Percentiles rank a stretch among this genome's conserved stretches.
Conservation (phyloP, 2,888 invertebrate species). For the Lobophora halterata region DNA sequence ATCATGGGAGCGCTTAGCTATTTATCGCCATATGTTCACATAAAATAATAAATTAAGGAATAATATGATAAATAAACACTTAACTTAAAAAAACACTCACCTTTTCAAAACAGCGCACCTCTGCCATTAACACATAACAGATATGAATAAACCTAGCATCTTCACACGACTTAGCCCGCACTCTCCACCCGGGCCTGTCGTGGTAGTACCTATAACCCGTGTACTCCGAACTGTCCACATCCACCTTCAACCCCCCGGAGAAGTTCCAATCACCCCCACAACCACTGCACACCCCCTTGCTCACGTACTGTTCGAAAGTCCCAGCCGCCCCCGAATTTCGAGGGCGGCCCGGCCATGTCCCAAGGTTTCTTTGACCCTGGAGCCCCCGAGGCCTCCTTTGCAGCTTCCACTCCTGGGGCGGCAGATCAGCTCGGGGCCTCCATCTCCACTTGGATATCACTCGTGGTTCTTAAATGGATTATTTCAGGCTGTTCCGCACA, state of each 20-base stretch:
- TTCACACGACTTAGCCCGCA: slow-evolving; percentile 72
- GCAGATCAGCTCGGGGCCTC: slow-evolving; percentile 70
- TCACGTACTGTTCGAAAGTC: slow-evolving; percentile 63
- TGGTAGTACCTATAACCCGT: slow-evolving; percentile 73
- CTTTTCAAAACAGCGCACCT: slow-evolving; percentile 84
- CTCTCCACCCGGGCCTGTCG: slow-evolving; percentile 62
- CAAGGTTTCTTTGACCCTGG: slow-evolving; percentile 46
- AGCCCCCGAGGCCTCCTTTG: slow-evolving; percentile 54
- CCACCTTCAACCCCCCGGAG: slow-evolving; percentile 66
- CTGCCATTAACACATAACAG: slow-evolving; percentile 82
- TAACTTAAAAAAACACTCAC: slow-evolving; percentile 73
- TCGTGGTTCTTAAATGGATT: slow-evolving; percentile 55
- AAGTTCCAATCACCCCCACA: slow-evolving; percentile 74
- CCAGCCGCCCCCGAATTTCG: slow-evolving; percentile 58
- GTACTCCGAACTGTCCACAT: slow-evolving; percentile 72
- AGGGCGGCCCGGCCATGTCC: slow-evolving; percentile 78
- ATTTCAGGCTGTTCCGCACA: slow-evolving; percentile 48
- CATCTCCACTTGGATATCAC: slow-evolving; percentile 79
- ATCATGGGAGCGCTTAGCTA: no score
- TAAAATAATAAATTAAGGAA: no score
- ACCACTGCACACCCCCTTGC: slow-evolving; percentile 67
- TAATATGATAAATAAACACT: no score
- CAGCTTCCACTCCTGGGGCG: slow-evolving; percentile 74
- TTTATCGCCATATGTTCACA: no score
- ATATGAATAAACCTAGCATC: slow-evolving; percentile 84